Evolutionary conservation across 2,888 invertebrate genomes (phyloP), one percentile per base, ranked within the genome.

Genomic region (Anthoptus insignis): DNA sequence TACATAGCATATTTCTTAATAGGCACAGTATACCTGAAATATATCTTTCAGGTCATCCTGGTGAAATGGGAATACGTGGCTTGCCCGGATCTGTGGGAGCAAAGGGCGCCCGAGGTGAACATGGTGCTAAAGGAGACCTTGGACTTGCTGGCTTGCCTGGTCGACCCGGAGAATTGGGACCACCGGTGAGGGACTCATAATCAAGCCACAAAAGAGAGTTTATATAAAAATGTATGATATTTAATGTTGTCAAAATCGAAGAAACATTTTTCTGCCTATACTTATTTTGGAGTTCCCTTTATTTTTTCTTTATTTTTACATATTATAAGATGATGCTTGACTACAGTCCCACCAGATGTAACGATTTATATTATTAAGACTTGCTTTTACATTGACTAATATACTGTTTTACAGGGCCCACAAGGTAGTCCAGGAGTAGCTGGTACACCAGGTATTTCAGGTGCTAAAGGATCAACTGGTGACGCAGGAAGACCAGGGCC

Each of bases 71-170:
- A 1, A 84, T 91, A 8, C 94, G 94, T 68, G 96, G 97, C 7
- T 80, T 91, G 86, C 78, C 94, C 85, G 80, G 97, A 89, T 83
- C 96, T 67, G 89, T 94, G 7, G 97, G 97, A 29, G 91, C 95
- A 1, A 97, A 97, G 80, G 97, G 97, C 19, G 94, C 94, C 8
- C 93, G 97, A 68, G 97, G 97, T 19, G 97, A 97, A 83, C 89
- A 95, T 45, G 97, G 97, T 7, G 84, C 93, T n/a, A 94, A 97
- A 81, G 97, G 97, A 59, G 97, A 97, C 74, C 79, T 92, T 32
- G 97, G 97, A 21, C 90, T 96, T 60, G 94, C 95, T 85, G 97
- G 97, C n/a, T 94, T 96, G 22, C 96, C 96, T 8, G 98, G 97
- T 65, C 87, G 97, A 71, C 96, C 96, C 2, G 97, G 97, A 78